These are phyloP conservation scores for Leuciscus idus DNA, from an alignment of 2,113 vertebrate genomes.

Conservation along the genomic window DNA sequence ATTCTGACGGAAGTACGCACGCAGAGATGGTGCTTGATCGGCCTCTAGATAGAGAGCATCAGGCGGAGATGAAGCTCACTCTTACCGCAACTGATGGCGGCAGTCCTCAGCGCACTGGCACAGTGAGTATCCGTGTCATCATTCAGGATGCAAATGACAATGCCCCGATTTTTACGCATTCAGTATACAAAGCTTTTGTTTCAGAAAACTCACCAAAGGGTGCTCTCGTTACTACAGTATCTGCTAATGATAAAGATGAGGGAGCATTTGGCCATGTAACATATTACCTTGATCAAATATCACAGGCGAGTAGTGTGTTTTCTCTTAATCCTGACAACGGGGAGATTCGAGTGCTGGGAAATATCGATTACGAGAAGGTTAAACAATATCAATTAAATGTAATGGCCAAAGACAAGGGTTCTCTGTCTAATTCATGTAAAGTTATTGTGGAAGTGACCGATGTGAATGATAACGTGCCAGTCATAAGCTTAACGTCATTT, in stretches of 20 bases:
- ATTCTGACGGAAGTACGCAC: slow-evolving; percentile 64
- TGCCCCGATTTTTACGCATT: slow-evolving; percentile 65
- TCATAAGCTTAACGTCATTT: slow-evolving; percentile 66
- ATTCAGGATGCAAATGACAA: slow-evolving; percentile 67
- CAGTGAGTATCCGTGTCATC: slow-evolving; percentile 60
- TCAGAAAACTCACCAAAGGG: slow-evolving; percentile 57
- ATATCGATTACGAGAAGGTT: too few relatives aligned
- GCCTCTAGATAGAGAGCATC: slow-evolving; percentile 66
- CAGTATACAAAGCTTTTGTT: slow-evolving; percentile 59
- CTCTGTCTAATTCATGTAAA: too few relatives aligned
- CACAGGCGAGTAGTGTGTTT: too few relatives aligned
- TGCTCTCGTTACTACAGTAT: slow-evolving; percentile 59
- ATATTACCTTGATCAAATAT: slow-evolving; percentile 31
- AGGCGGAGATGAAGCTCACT: slow-evolving; percentile 71
- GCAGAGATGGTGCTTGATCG: slow-evolving; percentile 69
- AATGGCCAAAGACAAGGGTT: too few relatives aligned
- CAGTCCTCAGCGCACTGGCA: slow-evolving; percentile 63
- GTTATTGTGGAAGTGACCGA: slow-evolving; percentile 58
- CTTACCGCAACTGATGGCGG: slow-evolving; percentile 64
- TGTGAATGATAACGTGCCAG: slow-evolving; percentile 65
- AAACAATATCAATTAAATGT: too few relatives aligned
- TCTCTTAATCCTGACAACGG: too few relatives aligned
- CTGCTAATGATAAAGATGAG: slow-evolving; percentile 62
- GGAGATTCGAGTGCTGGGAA: too few relatives aligned
- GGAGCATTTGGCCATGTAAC: background rate